phyloP scores from a whole-genome alignment of 2,113 vertebrate genomes.

The Ailurus styani region DNA sequence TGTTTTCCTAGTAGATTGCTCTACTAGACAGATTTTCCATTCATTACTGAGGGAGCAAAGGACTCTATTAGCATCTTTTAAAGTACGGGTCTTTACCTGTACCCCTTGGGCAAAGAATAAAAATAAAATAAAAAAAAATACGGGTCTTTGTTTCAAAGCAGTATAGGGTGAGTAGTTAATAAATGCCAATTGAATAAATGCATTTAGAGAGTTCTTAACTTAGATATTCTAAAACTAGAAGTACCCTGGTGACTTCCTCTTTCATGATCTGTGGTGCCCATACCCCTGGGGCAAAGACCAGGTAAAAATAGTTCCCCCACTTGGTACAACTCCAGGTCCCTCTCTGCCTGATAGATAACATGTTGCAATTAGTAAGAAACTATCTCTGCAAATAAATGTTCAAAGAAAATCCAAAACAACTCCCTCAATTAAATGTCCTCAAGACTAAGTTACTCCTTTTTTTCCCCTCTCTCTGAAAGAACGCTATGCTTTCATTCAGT shows the following conservation, averaged over 20 bases:
- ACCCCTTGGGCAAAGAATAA: too few relatives aligned
- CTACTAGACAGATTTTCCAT: background rate
- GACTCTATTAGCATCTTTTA: background rate
- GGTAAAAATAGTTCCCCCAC: background rate
- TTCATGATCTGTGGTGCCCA: background rate
- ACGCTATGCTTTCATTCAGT: constrained; percentile 17
- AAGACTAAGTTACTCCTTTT: background rate
- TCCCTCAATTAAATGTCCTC: background rate
- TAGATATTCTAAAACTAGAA: background rate
- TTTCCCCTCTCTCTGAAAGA: background rate
- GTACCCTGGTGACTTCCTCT: background rate
- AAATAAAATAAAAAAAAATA: too few relatives aligned
- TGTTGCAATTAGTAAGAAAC: constrained; percentile 12
- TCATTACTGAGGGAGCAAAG: background rate
- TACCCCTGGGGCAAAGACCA: background rate
- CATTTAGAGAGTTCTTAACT: background rate
- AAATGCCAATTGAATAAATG: background rate
- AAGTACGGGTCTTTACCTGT: too few relatives aligned
- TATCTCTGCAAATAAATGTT: background rate
- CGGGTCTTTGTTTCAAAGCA: background rate
- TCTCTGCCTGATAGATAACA: background rate
- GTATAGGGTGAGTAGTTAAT: background rate
- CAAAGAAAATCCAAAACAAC: constrained; percentile 14
- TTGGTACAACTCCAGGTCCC: too few relatives aligned
- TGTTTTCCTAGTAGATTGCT: background rate